Evolutionary conservation across 2,113 vertebrate species (phyloP), one percentile per base, ranked within the genome.

Genomic region (Esox niger): DNA sequence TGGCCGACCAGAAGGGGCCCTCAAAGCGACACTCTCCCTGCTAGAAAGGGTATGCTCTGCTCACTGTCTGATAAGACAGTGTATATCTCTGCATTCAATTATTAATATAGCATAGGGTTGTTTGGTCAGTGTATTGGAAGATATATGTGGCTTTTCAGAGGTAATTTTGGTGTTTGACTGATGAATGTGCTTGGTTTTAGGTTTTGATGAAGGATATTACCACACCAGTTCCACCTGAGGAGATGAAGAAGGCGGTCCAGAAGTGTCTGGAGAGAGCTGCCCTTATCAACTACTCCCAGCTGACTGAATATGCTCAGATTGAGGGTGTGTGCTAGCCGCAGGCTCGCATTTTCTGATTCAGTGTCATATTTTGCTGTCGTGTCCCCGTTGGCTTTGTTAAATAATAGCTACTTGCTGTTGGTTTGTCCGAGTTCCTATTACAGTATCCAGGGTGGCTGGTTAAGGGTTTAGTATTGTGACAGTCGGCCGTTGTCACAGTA

Each of bases 181-280:
- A 7, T 32, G 57, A 27, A 26, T 17, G 3, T 29, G 20, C 20
- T 59, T 31, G 6, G n/a, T 52, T 67, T 2, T 84, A 99, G 97
- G 95, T 96, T 78, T 90, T 98, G 83, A 98, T 99, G 97, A 98
- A 96, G 91, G 96, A 99, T 88, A 96, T 98, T 82, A 95, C 94
- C 71, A 97, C 95, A 25, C 93, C 94, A 0, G 93, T 98, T 74
- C 93, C 95, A 67, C 84, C 93, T n/a, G 96, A 98, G 83, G 95
- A 99, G 69, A 95, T 98, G 91, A 96, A 92, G 88, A 96, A 92
- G 78, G 90, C 96, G 81, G 90, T 98, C 80, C 93, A 95, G 86
- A 95, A 90, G 79, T 96, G 96, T 89, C 92, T 99, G 76, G 94
- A 99, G 83, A 95, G 95, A 83, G 95, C 97, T 23, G 96, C 97